Percentiles rank a stretch among this genome's conserved stretches.
Conservation (phyloP, 92 coral and sea anemone genomes). For the Porites lobata region DNA sequence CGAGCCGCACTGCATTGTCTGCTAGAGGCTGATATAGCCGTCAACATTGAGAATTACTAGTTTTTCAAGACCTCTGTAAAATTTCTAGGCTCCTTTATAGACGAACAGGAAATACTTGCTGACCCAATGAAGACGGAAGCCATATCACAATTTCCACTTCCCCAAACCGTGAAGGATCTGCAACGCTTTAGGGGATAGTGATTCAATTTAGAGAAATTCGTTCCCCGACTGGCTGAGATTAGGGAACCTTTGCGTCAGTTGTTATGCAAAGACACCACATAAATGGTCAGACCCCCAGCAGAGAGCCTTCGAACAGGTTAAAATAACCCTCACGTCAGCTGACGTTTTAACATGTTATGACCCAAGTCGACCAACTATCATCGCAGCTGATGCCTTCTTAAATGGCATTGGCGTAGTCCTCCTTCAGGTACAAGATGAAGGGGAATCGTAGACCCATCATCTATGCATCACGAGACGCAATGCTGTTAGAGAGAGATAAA, state of each 20-base stretch:
- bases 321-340: conserved; percentile 25
- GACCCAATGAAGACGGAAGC: conserved; percentile 71
- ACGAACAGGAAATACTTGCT: conserved; percentile 52
- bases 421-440: conserved; percentile 67
- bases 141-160: conserved; percentile 52
- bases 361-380: conserved; percentile 51
- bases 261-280: conserved; percentile 33
- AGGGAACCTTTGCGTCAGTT: conserved; percentile 56
- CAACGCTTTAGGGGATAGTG: conserved; percentile 64
- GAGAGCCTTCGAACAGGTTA: conserved; percentile 47
- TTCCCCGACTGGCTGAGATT: conserved; percentile 29
- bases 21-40: conserved; percentile 63
- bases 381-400: conserved; percentile 71
- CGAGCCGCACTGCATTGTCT: conserved; percentile 54
- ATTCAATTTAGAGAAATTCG: conserved; percentile 57
- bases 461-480: conserved; percentile 73
- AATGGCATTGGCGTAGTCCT: conserved; percentile 73
- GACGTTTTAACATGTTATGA: conserved; percentile 47
- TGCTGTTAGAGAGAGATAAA: conserved; percentile 72
- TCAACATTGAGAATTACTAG: conserved; percentile 66
- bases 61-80: conserved; percentile 62
- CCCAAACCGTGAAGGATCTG: conserved; percentile 29
- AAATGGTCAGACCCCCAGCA: conserved; percentile 47
- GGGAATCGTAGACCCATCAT: conserved; percentile 61
- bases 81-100: conserved; percentile 67